A percentile compares a stretch with the other conserved stretches of the same genome.
Conservation (phyloP, 2,888 invertebrate species). For the Meghimatium bilineatum region DNA sequence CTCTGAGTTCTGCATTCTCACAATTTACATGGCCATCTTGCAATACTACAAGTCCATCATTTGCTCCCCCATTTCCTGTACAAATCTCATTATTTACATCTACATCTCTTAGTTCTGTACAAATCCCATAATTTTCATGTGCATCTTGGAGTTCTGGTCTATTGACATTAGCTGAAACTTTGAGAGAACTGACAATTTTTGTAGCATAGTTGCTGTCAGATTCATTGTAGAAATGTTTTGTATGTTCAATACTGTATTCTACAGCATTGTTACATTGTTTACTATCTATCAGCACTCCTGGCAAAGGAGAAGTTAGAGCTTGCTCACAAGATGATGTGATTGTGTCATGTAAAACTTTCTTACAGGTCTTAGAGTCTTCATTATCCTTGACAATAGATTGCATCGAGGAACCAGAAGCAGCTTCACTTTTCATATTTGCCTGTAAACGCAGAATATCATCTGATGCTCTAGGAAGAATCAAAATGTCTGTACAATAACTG, state of each 20-base stretch:
- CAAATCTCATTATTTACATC: too few relatives aligned
- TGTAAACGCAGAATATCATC: neutral
- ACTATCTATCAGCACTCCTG: neutral
- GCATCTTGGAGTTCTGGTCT: too few relatives aligned
- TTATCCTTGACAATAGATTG: neutral
- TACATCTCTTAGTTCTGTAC: too few relatives aligned
- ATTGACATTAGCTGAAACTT: too few relatives aligned
- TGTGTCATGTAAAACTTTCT: neutral
- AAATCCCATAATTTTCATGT: too few relatives aligned
- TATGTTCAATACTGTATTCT: neutral
- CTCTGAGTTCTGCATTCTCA: neutral
- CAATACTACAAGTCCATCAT: too few relatives aligned
- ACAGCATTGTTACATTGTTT: neutral
- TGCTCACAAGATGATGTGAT: neutral
- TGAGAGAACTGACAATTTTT: too few relatives aligned
- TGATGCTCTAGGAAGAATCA: neutral
- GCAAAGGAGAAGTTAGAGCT: neutral
- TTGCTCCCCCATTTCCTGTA: too few relatives aligned
- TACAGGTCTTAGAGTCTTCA: neutral
- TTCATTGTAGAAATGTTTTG: neutral
- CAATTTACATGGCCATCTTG: neutral
- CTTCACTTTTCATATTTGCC: neutral
- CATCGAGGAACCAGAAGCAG: neutral
- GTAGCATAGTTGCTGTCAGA: neutral
- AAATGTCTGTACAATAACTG: neutral